Conservation (phyloP, 2,888 invertebrate species). For the Octodonta nipae region DNA sequence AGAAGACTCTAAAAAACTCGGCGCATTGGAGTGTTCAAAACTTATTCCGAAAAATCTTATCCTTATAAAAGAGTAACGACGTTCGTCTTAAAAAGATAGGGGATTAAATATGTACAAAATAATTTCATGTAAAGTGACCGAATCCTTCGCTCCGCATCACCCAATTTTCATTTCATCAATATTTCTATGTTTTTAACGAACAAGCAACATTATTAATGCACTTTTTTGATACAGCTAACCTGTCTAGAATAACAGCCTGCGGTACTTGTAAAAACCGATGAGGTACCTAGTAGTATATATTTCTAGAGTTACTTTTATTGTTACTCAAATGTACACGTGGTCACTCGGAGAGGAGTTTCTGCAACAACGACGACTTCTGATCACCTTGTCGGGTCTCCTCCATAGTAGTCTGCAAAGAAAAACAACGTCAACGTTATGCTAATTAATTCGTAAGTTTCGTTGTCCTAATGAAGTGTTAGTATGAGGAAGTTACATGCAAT, state of each 20-base stretch:
- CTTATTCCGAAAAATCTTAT: no score
- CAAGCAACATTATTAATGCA: conserved; percentile 37
- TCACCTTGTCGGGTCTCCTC: conserved; percentile 64
- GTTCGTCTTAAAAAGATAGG: no score
- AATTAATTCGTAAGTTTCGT: no score
- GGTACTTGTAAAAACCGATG: conserved; percentile 32
- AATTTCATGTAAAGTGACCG: no score
- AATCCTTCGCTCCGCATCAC: conserved; percentile 26
- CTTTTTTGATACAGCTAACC: conserved; percentile 38
- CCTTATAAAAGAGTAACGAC: no score
- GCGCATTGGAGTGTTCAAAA: no score
- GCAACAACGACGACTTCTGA: conserved; percentile 69
- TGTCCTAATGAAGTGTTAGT: no score
- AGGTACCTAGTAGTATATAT: conserved; percentile 40
- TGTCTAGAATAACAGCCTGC: conserved; percentile 39
- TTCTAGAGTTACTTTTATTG: conserved; percentile 29
- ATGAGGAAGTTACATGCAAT: no score
- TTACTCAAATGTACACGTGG: conserved; percentile 34
- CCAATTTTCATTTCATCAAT: conserved; percentile 22
- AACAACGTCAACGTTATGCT: no score
- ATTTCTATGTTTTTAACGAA: no score
- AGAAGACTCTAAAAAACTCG: no score
- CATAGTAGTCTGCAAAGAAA: conserved; percentile 51
- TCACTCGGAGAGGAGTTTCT: conserved; percentile 67
- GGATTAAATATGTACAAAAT: no score